Evolutionary conservation across 2,888 invertebrate species (phyloP).

Genomic region (Chrysolina oricalcia): DNA sequence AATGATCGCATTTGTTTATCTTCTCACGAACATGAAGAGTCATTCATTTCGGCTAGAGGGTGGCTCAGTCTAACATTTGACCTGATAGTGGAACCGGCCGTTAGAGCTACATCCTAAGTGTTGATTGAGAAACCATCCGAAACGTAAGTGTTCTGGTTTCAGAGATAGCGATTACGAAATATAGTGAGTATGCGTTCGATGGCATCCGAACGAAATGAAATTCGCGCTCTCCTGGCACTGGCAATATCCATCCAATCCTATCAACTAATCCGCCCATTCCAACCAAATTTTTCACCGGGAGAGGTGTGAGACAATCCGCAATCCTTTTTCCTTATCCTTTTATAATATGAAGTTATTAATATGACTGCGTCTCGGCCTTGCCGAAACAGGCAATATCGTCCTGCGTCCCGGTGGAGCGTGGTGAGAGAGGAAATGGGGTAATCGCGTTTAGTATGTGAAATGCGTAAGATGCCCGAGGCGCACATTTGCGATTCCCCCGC

Average conservation of each 20-base stretch:
- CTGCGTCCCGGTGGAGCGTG: not conserved
- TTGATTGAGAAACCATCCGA: too few species aligned
- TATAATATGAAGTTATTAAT: constrained; percentile 46
- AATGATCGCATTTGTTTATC: too few species aligned
- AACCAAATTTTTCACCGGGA: constrained; percentile 23
- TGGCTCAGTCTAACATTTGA: too few species aligned
- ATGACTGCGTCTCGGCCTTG: constrained; percentile 42
- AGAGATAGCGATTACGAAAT: too few species aligned
- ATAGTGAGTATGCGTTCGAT: too few species aligned
- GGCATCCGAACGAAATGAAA: too few species aligned
- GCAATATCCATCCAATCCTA: constrained; percentile 6
- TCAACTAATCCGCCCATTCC: constrained; percentile 1
- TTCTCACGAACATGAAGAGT: too few species aligned
- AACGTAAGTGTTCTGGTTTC: too few species aligned
- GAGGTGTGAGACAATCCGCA: constrained; percentile 27
- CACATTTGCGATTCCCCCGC: constrained; percentile 67
- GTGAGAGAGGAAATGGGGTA: constrained; percentile 69
- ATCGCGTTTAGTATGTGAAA: constrained; percentile 70
- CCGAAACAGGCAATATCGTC: constrained; percentile 28
- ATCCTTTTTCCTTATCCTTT: constrained; percentile 36
- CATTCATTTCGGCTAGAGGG: too few species aligned
- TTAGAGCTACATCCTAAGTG: too few species aligned
- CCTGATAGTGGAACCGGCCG: too few species aligned
- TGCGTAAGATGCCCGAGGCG: constrained; percentile 70
- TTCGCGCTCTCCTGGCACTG: not conserved